Evolutionary conservation across 2,797 vertebrate genomes (phyloP).

Genomic region (Urophycis tenuis): DNA sequence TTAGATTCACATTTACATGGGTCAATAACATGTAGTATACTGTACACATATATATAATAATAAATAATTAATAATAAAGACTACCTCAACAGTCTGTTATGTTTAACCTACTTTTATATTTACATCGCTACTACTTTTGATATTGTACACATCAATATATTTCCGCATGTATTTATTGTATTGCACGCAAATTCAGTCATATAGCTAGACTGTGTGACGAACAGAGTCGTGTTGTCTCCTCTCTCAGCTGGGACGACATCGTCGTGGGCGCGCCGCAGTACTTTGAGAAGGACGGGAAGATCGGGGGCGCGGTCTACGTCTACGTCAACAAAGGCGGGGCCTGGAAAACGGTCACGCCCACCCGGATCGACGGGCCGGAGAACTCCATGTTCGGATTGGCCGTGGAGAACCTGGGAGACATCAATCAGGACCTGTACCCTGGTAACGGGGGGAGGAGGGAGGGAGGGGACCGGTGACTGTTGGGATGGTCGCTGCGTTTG

Average conservation of each 20-base stretch:
- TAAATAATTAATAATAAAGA: no score
- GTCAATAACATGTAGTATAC: no score
- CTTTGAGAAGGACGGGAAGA: constrained; percentile 81
- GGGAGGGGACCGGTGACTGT: background rate
- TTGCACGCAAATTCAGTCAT: no score
- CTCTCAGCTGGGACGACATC: constrained; percentile 88
- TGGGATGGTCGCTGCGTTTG: no score
- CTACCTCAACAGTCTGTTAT: no score
- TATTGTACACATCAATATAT: background rate
- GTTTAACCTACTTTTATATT: background rate
- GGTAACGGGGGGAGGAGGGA: constrained; percentile 62
- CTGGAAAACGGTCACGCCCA: constrained; percentile 73
- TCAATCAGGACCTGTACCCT: constrained; percentile 85
- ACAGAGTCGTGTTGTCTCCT: background rate
- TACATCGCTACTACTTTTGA: background rate
- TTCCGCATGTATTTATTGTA: no score
- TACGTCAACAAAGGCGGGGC: constrained; percentile 82
- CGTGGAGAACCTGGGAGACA: constrained; percentile 88
- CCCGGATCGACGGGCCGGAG: constrained; percentile 76
- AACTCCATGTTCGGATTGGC: constrained; percentile 95
- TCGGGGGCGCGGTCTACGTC: constrained; percentile 88
- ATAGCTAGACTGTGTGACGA: no score
- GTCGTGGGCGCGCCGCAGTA: constrained; percentile 95
- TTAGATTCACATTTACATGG: no score
- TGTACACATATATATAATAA: no score